Evolutionary conservation across 1,140 invertebrate species (phyloP).

Genomic region (Ruditapes philippinarum): DNA sequence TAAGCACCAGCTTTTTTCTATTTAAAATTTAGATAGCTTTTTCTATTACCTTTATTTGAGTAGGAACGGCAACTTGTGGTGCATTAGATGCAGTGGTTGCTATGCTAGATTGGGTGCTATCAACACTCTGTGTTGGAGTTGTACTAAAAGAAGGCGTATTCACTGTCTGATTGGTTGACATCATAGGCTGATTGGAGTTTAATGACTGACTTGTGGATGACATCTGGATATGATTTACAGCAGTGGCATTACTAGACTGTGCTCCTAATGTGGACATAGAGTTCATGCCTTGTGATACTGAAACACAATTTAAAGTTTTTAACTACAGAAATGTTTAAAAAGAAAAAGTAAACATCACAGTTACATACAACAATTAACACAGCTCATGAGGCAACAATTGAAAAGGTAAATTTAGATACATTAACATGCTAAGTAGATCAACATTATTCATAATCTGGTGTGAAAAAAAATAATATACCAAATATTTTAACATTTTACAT

Average conservation of each 20-base stretch:
- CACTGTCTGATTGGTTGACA: neutral
- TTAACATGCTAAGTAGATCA: too few species aligned
- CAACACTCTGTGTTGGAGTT: neutral
- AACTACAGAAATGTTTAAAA: neutral
- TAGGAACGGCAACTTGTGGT: conserved; percentile 72
- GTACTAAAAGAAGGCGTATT: neutral
- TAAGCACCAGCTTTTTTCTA: too few species aligned
- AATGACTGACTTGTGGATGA: neutral
- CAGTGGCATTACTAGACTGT: neutral
- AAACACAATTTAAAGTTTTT: neutral
- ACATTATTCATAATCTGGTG: too few species aligned
- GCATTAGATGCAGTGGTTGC: conserved; percentile 53
- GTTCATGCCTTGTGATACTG: neutral
- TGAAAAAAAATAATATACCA: too few species aligned
- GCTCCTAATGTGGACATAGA: neutral
- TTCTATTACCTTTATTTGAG: conserved; percentile 76
- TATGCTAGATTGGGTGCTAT: conserved; percentile 20
- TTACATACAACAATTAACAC: neutral
- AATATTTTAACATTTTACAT: too few species aligned
- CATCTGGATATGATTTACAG: neutral
- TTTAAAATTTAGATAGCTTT: too few species aligned
- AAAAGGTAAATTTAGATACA: too few species aligned
- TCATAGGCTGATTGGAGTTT: too few species aligned
- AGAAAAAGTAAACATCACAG: neutral
- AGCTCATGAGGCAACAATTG: too few species aligned